Evolutionary conservation across 2,797 vertebrate species (phyloP).

Genomic region (Bradypus variegatus): DNA sequence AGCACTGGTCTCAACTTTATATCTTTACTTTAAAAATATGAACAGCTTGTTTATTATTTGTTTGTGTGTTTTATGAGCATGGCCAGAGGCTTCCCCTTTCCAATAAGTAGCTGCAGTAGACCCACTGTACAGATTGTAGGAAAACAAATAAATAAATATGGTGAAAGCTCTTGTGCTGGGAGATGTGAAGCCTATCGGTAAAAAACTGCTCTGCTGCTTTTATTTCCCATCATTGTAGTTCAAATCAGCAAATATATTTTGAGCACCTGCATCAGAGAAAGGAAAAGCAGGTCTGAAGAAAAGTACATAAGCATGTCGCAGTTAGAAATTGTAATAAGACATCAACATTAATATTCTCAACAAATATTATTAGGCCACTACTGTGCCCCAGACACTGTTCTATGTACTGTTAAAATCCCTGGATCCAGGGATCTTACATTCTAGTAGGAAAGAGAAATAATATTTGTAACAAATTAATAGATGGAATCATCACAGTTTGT

Average conservation of each 20-base stretch:
- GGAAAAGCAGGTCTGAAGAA: neutral
- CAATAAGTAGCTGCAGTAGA: neutral
- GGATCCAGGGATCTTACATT: neutral
- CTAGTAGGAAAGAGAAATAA: neutral
- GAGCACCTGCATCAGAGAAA: neutral
- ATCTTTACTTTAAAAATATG: neutral
- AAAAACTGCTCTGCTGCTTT: neutral
- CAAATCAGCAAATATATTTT: neutral
- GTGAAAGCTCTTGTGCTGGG: neutral
- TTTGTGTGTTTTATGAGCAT: neutral
- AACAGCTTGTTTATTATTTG: neutral
- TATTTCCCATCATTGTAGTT: neutral
- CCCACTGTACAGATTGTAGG: neutral
- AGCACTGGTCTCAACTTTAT: neutral
- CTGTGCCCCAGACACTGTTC: neutral
- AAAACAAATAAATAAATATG: neutral
- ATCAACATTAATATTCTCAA: neutral
- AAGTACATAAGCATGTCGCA: neutral
- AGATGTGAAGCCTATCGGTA: neutral
- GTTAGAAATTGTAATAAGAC: neutral
- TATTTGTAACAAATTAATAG: neutral
- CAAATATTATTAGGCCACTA: neutral
- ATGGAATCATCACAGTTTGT: neutral
- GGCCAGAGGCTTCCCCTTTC: neutral
- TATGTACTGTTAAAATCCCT: neutral